phyloP scores from a whole-genome alignment of 2,797 vertebrate genomes.

The Enteromius mattozi region DNA sequence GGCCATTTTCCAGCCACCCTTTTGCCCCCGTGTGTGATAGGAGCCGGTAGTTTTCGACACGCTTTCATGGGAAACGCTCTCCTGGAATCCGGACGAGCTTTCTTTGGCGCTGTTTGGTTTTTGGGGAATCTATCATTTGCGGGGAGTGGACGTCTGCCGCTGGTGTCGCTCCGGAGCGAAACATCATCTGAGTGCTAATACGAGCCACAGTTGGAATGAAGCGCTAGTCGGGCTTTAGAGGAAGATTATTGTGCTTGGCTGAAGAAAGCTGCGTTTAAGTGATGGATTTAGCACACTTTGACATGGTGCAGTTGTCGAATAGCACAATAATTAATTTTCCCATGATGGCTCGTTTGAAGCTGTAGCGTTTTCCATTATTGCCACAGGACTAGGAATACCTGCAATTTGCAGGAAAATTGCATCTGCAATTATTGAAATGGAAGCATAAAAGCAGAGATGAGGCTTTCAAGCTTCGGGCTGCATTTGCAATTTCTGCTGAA shows the following conservation, averaged over 20 bases:
- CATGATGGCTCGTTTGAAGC: slow-evolving; percentile 30
- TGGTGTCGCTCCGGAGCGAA: slow-evolving; percentile 9
- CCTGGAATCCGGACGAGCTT: slow-evolving; percentile 30
- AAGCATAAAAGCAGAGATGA: not conserved
- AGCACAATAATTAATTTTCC: slow-evolving; percentile 53
- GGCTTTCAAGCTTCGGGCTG: slow-evolving; percentile 54
- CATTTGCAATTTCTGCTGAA: slow-evolving; percentile 46
- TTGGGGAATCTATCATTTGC: slow-evolving; percentile 43
- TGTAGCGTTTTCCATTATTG: slow-evolving; percentile 56
- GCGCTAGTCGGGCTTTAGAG: slow-evolving; percentile 37
- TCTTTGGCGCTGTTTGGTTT: slow-evolving; percentile 26
- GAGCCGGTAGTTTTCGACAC: slow-evolving; percentile 12
- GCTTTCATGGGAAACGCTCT: slow-evolving; percentile 45
- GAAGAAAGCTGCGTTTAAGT: slow-evolving; percentile 39
- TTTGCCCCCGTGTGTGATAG: slow-evolving; percentile 5
- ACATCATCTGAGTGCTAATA: slow-evolving; percentile 23
- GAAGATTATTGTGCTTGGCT: slow-evolving; percentile 54
- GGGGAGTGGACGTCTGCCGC: slow-evolving; percentile 3
- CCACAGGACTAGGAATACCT: slow-evolving; percentile 64
- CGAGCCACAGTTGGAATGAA: slow-evolving; percentile 38
- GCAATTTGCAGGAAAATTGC: slow-evolving; percentile 67
- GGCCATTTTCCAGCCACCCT: not conserved
- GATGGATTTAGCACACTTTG: slow-evolving; percentile 54
- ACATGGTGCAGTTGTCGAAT: slow-evolving; percentile 42
- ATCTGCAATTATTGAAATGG: slow-evolving; percentile 70